Conservation (phyloP, 1,140 invertebrate genomes). For the Formica selysi region DNA sequence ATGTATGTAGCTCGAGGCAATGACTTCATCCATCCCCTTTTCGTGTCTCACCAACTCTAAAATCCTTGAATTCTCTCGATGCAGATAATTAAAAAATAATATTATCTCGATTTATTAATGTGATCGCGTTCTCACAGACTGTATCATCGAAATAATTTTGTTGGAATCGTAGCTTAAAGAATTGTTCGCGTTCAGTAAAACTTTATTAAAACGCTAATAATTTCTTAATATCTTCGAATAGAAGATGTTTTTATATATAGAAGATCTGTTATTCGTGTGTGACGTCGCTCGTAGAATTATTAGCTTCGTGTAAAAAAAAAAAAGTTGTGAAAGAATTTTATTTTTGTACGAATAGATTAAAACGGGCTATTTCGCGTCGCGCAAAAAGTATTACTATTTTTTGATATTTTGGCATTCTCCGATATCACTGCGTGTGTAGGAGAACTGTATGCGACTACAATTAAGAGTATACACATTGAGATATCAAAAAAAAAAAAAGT, state of each 20-base stretch:
- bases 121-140: not conserved
- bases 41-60: not conserved
- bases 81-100: conserved; percentile 37
- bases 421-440: conserved; percentile 22
- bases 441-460: conserved; percentile 38
- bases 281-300: conserved; percentile 5
- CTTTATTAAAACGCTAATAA: conserved; percentile 18
- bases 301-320: conserved; percentile 1
- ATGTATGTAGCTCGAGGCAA: conserved; percentile 11
- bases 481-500: conserved; percentile 48
- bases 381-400: conserved; percentile 46
- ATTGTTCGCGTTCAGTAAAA: not conserved
- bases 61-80: not conserved
- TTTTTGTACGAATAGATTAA: conserved; percentile 19
- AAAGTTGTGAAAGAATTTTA: not conserved
- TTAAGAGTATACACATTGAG: conserved; percentile 43
- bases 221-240: not conserved
- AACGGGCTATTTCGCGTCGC: conserved; percentile 31
- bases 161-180: conserved; percentile 8
- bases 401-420: conserved; percentile 22
- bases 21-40: not conserved
- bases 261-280: conserved; percentile 1
- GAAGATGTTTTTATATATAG: not conserved
- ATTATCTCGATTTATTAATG: conserved; percentile 50
- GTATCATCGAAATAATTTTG: not conserved